phyloP scores from a whole-genome alignment of 2,113 vertebrate species.

The Anguilla rostrata region DNA sequence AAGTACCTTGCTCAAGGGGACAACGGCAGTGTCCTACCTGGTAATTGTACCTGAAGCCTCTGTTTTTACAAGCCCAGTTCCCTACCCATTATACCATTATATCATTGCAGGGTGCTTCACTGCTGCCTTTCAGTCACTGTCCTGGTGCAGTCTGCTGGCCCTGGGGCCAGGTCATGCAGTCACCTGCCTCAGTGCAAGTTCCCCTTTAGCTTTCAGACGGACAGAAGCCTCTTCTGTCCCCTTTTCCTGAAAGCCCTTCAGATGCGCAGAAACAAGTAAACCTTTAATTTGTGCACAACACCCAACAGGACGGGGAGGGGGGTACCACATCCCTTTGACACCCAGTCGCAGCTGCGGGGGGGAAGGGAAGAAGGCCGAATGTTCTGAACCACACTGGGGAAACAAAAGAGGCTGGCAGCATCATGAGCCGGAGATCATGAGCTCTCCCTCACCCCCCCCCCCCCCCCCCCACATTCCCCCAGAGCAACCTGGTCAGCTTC shows the following conservation, averaged over 20 bases:
- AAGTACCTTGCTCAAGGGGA: too few relatives aligned
- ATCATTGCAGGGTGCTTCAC: too few relatives aligned
- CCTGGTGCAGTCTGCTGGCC: not conserved
- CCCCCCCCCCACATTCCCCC: not conserved
- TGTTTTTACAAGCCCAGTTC: too few relatives aligned
- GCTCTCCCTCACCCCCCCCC: not conserved
- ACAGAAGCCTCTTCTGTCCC: not conserved
- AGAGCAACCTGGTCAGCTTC: slow-evolving; percentile 24
- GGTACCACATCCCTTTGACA: not conserved
- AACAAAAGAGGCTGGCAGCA: not conserved
- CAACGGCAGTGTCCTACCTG: not conserved
- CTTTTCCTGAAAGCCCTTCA: not conserved
- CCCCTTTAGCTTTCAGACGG: not conserved
- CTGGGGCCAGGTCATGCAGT: not conserved
- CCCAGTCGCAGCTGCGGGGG: slow-evolving; percentile 8
- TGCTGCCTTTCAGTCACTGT: not conserved
- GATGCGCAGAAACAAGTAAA: not conserved
- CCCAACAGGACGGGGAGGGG: not conserved
- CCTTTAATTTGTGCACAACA: not conserved
- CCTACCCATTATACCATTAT: too few relatives aligned
- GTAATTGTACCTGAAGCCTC: too few relatives aligned
- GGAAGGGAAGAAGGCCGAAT: not conserved
- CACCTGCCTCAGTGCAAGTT: not conserved
- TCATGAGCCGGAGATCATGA: not conserved
- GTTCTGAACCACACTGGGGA: slow-evolving; percentile 5